phyloP scores from a whole-genome alignment of 2,797 vertebrate genomes.

The Phyllotis vaccarum region DNA sequence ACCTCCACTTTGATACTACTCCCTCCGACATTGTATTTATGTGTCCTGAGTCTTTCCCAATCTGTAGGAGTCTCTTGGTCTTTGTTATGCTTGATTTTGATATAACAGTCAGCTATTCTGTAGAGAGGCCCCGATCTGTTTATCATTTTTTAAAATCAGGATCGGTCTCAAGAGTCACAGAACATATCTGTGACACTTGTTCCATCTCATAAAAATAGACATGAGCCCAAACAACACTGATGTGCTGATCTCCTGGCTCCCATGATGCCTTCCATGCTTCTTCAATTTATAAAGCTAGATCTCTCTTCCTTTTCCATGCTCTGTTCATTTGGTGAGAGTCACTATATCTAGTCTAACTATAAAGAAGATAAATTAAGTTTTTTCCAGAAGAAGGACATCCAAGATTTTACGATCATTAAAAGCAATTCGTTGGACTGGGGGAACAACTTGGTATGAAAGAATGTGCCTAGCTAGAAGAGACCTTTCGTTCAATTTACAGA shows the following conservation, averaged over 20 bases:
- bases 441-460: not conserved
- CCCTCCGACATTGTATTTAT: no score
- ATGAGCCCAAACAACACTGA: not conserved
- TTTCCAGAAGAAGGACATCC: not conserved
- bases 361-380: not conserved
- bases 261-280: not conserved
- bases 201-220: not conserved
- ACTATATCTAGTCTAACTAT: not conserved
- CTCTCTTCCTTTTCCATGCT: not conserved
- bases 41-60: not conserved
- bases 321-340: not conserved
- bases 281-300: not conserved
- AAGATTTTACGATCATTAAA: conserved; percentile 24
- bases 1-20: fast-evolving
- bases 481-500: not conserved
- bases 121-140: not conserved
- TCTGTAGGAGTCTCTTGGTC: not conserved
- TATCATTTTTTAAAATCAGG: not conserved
- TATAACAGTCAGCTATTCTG: not conserved
- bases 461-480: not conserved
- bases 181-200: not conserved
- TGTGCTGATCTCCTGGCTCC: not conserved
- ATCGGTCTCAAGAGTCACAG: not conserved
- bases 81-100: not conserved
- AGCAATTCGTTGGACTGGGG: not conserved